These are phyloP conservation scores for Hydrochoerus hydrochaeris DNA, from an alignment of 2,113 vertebrate species.

Conservation along the genomic window DNA sequence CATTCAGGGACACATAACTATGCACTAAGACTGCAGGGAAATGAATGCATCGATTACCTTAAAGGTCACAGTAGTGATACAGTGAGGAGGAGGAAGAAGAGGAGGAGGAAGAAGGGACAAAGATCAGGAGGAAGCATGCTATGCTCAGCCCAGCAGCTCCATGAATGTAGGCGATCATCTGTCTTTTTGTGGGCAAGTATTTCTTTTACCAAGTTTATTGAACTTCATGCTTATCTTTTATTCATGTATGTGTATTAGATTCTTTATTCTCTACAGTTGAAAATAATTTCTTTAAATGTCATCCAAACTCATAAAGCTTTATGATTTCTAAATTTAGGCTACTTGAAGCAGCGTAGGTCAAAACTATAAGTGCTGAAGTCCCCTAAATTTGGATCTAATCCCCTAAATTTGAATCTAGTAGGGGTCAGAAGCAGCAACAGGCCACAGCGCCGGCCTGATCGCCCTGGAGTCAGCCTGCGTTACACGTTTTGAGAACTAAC, in stretches of 20 bases:
- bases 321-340: background rate
- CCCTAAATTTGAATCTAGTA: background rate
- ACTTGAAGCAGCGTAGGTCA: background rate
- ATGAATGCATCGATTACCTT: background rate
- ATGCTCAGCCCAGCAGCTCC: background rate
- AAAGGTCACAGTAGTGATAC: background rate
- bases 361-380: background rate
- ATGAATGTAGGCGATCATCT: background rate
- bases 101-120: background rate
- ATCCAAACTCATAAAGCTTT: background rate
- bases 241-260: too few relatives aligned
- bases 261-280: background rate
- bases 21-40: background rate
- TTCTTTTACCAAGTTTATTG: background rate
- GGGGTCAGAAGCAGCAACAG: background rate
- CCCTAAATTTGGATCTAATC: background rate
- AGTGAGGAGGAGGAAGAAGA: background rate
- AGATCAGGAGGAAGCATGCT: background rate
- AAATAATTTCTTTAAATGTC: background rate
- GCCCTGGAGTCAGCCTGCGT: background rate
- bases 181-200: background rate
- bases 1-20: background rate
- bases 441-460: accelerated
- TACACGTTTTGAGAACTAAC: background rate
- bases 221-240: background rate